Evolutionary conservation across 2,797 vertebrate species (phyloP).

Genomic region (Lepilemur septentrionalis): DNA sequence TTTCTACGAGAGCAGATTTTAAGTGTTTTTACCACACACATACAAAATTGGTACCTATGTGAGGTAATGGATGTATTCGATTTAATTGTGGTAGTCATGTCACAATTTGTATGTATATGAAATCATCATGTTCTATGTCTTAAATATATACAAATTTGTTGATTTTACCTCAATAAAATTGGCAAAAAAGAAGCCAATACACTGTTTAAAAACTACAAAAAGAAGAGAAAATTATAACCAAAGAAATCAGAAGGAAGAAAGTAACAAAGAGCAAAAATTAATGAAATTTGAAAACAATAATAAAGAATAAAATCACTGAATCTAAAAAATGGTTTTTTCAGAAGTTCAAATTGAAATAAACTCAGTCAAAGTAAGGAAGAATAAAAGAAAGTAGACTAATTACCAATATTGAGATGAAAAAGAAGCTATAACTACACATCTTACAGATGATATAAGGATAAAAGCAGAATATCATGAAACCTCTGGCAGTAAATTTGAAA

Average conservation of each 20-base stretch:
- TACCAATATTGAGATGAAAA: not conserved
- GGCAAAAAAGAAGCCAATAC: not conserved
- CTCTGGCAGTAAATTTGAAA: not conserved
- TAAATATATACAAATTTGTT: not conserved
- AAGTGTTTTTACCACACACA: not conserved
- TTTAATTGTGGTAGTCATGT: not conserved
- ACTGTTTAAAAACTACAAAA: not conserved
- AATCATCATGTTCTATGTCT: not conserved
- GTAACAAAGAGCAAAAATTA: not conserved
- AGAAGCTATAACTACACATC: not conserved
- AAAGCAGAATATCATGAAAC: not conserved
- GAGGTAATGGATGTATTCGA: not conserved
- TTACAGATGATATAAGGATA: not conserved
- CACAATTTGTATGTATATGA: not conserved
- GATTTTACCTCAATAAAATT: not conserved
- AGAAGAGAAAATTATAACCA: not conserved
- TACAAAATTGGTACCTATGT: not conserved
- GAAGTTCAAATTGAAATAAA: not conserved
- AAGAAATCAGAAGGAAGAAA: not conserved
- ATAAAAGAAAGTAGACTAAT: not conserved
- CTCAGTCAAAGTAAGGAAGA: not conserved
- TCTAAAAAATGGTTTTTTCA: not conserved
- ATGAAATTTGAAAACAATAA: not conserved
- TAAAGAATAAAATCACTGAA: not conserved
- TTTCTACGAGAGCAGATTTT: not conserved